Conservation (phyloP, 2,113 vertebrate genomes). For the Rostratula benghalensis region DNA sequence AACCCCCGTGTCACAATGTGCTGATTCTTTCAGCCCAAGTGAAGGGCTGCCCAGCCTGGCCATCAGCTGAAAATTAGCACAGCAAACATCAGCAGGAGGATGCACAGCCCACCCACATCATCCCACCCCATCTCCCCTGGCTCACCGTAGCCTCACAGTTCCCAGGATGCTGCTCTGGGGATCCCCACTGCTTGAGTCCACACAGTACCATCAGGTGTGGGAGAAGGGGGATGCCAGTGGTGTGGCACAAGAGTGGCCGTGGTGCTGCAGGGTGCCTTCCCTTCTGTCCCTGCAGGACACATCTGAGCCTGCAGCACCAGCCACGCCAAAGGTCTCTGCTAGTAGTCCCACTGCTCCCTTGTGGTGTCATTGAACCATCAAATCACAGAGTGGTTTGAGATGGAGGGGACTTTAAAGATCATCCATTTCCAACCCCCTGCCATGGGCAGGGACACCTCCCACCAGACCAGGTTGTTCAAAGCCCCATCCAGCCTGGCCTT, state of each 20-base stretch:
- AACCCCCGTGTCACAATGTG: not conserved
- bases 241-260: not conserved
- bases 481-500: too few species aligned
- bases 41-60: not conserved
- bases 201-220: rapidly evolving
- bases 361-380: too few species aligned
- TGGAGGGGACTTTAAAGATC: too few species aligned
- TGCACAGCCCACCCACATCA: not conserved
- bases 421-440: too few species aligned
- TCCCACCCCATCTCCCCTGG: not conserved
- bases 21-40: not conserved
- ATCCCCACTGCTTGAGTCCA: not conserved
- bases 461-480: too few species aligned
- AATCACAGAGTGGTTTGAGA: too few species aligned
- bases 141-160: not conserved
- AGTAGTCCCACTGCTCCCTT: rapidly evolving
- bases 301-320: not conserved
- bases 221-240: not conserved
- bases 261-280: not conserved
- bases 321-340: not conserved
- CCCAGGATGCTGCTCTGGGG: not conserved
- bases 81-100: not conserved
- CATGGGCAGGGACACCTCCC: too few species aligned
- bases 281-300: not conserved
- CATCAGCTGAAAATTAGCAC: not conserved